Evolutionary conservation across 2,888 invertebrate species (phyloP).

Genomic region (Leucoma salicis): DNA sequence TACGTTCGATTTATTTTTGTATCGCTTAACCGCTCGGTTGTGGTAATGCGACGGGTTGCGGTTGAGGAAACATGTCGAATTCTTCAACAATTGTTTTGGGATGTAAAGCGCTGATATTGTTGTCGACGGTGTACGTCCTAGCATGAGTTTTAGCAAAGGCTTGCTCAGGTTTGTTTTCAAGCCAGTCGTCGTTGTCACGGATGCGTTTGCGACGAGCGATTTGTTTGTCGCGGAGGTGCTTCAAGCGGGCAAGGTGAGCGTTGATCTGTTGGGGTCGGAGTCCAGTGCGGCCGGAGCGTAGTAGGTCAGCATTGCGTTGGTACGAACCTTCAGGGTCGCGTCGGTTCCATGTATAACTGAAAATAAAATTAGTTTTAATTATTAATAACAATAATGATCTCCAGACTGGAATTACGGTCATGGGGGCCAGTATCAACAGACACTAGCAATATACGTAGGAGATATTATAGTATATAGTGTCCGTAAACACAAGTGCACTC

Average conservation of each 20-base stretch:
- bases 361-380: conserved; percentile 16
- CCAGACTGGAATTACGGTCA: too few species aligned
- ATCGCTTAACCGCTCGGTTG: conserved; percentile 42
- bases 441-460: too few species aligned
- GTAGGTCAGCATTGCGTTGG: conserved; percentile 65
- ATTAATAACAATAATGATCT: too few species aligned
- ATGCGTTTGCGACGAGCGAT: conserved; percentile 56
- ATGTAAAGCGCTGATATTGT: conserved; percentile 79
- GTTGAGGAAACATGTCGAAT: conserved; percentile 66
- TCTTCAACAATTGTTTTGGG: conserved; percentile 83
- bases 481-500: too few species aligned
- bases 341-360: conserved; percentile 73
- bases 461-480: too few species aligned
- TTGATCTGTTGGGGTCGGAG: conserved; percentile 68
- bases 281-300: conserved; percentile 66
- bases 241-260: conserved; percentile 60
- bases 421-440: too few species aligned
- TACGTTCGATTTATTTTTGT: conserved; percentile 15
- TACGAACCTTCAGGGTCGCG: conserved; percentile 72
- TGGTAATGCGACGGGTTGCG: conserved; percentile 42
- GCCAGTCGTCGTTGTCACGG: conserved; percentile 59
- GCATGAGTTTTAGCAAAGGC: conserved; percentile 73
- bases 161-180: conserved; percentile 59
- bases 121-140: conserved; percentile 77
- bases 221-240: conserved; percentile 69